Base-by-base conservation (phyloP, 1,140 invertebrate species). In the Nymphalis io region DNA sequence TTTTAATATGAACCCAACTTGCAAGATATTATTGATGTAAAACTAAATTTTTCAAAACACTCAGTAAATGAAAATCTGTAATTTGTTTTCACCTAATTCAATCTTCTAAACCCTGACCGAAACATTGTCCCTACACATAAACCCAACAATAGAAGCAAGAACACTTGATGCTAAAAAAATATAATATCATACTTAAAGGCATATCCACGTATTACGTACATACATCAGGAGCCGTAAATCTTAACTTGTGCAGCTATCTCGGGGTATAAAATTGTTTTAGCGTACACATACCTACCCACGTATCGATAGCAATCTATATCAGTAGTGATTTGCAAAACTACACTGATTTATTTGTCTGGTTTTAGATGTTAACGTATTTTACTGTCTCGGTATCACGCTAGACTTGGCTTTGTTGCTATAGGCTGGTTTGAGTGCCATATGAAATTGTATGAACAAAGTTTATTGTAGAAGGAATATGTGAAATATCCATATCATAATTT, bases 311-410 rank as follows among this genome's bases (percentile, higher is more conserved):
- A 76, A 83, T 80, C 74, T 79, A 60, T 78, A 76, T 69, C 70
- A 67, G 66, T 73, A 72, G 74, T 82, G 78, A 85, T 87, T 88
- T 79, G 73, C 76, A 72, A 80, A 83, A 79, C 78, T 72, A 66
- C 72, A 44, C 72, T 82, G 83, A 89, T 89, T 89, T 87, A 89
- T 89, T 70, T 61, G 84, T 88, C 86, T 88, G 75, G 75, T 46
- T 71, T 78, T 60, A 33, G 63, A 60, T 51, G 70, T 76, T 73
- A 70, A 68, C 60, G 51, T 70, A 74, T 78, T 75, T 74, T 74
- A 74, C 63, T 68, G 60, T 63, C 62, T 57, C 23, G 40, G 42
- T 66, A 67, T 65, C 61, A 53, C 64, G 46, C 68, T 60, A 67
- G 68, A 67, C 53, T 70, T 67, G 60, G 67, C 67, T 57, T 38